phyloP scores from a whole-genome alignment of 1,140 invertebrate genomes.

The Schlechtendalia chinensis region DNA sequence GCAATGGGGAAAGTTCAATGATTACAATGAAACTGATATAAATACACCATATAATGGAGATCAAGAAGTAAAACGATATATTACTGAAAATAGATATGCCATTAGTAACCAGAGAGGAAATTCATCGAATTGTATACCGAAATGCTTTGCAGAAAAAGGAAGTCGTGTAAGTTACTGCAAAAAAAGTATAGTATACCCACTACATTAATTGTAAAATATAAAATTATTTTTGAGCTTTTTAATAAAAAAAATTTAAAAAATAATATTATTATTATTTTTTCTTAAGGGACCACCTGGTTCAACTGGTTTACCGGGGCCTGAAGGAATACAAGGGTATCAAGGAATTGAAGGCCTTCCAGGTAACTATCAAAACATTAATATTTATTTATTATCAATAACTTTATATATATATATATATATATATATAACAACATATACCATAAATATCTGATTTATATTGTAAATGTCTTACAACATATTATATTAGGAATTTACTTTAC shows the following conservation, averaged over 20 bases:
- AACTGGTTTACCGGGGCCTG: slow-evolving; percentile 67
- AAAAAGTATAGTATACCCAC: not conserved
- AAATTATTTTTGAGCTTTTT: not conserved
- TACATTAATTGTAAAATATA: no score
- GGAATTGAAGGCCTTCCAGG: slow-evolving; percentile 69
- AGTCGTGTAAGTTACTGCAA: slow-evolving; percentile 64
- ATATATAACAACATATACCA: no score
- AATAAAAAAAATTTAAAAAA: no score
- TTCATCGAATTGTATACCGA: slow-evolving; percentile 63
- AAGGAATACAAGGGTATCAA: slow-evolving; percentile 77
- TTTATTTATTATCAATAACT: no score
- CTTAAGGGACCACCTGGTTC: slow-evolving; percentile 57
- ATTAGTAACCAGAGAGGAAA: slow-evolving; percentile 51
- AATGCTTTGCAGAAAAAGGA: slow-evolving; percentile 93
- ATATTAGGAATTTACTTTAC: no score
- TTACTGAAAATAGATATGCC: slow-evolving; percentile 19
- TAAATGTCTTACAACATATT: no score
- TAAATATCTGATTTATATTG: no score
- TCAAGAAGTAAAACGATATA: slow-evolving; percentile 11
- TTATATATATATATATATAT: no score
- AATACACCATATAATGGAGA: slow-evolving; percentile 2
- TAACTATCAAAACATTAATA: not conserved
- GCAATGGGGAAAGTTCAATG: slow-evolving; percentile 7
- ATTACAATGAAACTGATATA: not conserved
- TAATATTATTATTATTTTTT: not conserved